A percentile compares a stretch with the other conserved stretches of the same genome.
These are phyloP conservation scores for Lindbergichthys nudifrons DNA, from an alignment of 2,797 vertebrate genomes.

Conservation along the genomic window DNA sequence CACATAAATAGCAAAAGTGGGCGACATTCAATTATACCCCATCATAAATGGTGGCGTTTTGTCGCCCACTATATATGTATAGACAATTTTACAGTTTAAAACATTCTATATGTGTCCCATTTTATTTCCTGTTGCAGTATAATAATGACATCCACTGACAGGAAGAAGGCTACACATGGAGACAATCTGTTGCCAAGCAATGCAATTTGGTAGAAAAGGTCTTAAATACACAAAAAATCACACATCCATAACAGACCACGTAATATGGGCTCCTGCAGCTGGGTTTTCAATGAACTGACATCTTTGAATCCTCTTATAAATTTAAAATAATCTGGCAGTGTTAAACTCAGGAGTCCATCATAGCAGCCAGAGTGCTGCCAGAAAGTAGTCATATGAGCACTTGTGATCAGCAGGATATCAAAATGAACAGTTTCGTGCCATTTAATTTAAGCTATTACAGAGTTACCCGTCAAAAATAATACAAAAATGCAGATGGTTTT, in stretches of 20 bases:
- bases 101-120: too few relatives aligned
- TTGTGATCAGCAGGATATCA: slow-evolving; percentile 21
- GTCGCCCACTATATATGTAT: background rate
- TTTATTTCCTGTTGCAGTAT: too few relatives aligned
- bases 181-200: too few relatives aligned
- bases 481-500: background rate
- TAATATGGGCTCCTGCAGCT: slow-evolving; percentile 2
- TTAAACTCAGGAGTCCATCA: slow-evolving; percentile 34
- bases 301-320: slow-evolving; percentile 38
- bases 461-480: slow-evolving; percentile 1
- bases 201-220: too few relatives aligned
- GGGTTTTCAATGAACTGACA: slow-evolving; percentile 33
- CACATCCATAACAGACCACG: slow-evolving; percentile 13
- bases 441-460: slow-evolving; percentile 20
- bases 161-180: too few relatives aligned
- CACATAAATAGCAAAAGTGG: background rate
- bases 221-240: slow-evolving; percentile 3
- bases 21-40: background rate
- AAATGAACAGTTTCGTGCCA: background rate
- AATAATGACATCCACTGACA: too few relatives aligned
- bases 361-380: slow-evolving; percentile 29
- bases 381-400: slow-evolving; percentile 5
- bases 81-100: too few relatives aligned
- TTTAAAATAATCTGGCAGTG: slow-evolving; percentile 32
- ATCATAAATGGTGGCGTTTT: slow-evolving; percentile 9